Percentiles rank a stretch among this genome's conserved stretches.
Conservation (phyloP, 2,113 vertebrate genomes). For the Oxyruncus cristatus region DNA sequence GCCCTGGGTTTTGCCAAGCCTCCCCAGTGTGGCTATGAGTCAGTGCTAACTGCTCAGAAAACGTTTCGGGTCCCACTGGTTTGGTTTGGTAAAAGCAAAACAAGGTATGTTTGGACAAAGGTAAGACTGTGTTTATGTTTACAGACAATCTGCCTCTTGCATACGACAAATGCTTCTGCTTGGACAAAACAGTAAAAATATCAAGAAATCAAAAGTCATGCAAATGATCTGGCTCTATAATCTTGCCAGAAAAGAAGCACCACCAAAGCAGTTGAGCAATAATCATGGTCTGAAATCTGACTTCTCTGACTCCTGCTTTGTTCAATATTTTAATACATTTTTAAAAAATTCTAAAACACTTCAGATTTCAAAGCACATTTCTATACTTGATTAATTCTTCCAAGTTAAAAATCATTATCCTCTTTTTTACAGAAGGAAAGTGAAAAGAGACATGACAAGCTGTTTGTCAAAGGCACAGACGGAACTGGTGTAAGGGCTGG, state of each 20-base stretch:
- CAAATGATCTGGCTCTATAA: background rate
- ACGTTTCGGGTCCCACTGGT: background rate
- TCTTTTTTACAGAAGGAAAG: background rate
- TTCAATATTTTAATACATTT: background rate
- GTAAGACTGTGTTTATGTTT: slow-evolving; percentile 13
- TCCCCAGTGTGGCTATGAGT: background rate
- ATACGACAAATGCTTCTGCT: background rate
- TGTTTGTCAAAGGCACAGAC: background rate
- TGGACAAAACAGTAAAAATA: background rate
- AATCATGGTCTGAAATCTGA: background rate
- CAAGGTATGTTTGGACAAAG: background rate
- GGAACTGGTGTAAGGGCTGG: background rate
- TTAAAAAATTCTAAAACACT: background rate
- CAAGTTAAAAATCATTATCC: background rate
- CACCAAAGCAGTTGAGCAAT: background rate
- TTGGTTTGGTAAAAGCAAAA: background rate
- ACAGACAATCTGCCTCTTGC: slow-evolving; percentile 30
- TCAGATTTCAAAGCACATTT: background rate
- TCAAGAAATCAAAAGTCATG: background rate
- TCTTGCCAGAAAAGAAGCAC: background rate
- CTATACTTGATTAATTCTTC: background rate
- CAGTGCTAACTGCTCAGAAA: background rate
- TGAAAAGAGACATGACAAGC: background rate
- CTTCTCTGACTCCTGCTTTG: background rate
- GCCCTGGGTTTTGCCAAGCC: background rate